These are phyloP conservation scores for Protaetia brevitarsis DNA, from an alignment of 1,140 invertebrate species.

Conservation along the genomic window DNA sequence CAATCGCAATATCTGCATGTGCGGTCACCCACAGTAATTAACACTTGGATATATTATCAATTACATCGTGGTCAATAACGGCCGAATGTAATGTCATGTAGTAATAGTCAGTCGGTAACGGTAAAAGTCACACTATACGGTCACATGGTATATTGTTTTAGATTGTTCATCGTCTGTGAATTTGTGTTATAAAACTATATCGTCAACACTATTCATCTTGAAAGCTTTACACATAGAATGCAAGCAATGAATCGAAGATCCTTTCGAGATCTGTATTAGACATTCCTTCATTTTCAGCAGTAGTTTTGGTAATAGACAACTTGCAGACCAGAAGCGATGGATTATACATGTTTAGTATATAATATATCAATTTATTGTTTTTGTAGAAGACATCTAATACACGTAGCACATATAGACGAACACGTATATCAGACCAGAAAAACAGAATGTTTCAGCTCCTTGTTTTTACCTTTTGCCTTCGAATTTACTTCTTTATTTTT, in stretches of 20 bases:
- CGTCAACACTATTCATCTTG: too few relatives aligned
- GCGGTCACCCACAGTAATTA: too few relatives aligned
- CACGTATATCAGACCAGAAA: not conserved
- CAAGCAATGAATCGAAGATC: not conserved
- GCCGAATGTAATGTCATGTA: too few relatives aligned
- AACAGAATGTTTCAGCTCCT: not conserved
- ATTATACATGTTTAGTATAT: not conserved
- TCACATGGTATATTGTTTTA: too few relatives aligned
- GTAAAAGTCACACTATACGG: too few relatives aligned
- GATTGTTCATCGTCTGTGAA: too few relatives aligned
- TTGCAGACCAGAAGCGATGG: not conserved
- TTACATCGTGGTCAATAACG: too few relatives aligned
- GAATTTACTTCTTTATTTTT: not conserved
- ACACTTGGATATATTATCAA: too few relatives aligned
- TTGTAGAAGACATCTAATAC: slow-evolving; percentile 3
- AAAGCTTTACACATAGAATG: not conserved
- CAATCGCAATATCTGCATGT: too few relatives aligned
- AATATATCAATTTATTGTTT: not conserved
- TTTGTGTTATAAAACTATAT: too few relatives aligned
- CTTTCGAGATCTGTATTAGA: not conserved
- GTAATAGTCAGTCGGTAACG: too few relatives aligned
- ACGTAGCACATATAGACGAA: slow-evolving; percentile 4
- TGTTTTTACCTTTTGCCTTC: not conserved
- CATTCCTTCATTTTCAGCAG: not conserved
- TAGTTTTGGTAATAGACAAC: slow-evolving; percentile 2